phyloP scores from a whole-genome alignment of 2,113 vertebrate species.

The Drymodes brunneopygia region DNA sequence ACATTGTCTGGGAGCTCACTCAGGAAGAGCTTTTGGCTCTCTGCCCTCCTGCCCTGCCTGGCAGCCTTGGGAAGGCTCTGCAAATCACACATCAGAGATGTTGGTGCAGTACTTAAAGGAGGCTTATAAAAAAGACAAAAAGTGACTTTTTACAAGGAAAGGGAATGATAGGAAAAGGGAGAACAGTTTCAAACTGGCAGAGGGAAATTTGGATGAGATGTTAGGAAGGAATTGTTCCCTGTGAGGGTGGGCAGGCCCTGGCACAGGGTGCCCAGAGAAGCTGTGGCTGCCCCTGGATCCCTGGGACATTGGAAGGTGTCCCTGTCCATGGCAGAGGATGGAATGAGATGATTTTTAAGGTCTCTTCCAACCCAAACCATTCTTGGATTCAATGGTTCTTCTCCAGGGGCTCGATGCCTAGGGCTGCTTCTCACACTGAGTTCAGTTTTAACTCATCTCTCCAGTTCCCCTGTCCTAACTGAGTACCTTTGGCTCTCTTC shows the following conservation, averaged over 20 bases:
- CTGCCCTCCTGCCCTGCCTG: background rate
- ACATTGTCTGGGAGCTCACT: background rate
- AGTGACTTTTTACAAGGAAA: background rate
- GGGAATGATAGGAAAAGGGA: background rate
- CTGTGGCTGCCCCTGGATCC: background rate
- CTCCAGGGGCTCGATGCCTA: background rate
- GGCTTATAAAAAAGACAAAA: background rate
- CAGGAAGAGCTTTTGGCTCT: background rate
- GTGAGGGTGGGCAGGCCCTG: fast-evolving
- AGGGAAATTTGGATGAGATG: background rate
- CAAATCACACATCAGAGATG: background rate
- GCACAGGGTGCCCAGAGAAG: background rate
- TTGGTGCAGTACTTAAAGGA: background rate
- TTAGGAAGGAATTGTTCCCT: background rate
- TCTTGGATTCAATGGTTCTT: background rate
- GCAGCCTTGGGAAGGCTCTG: background rate
- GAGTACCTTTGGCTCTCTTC: background rate
- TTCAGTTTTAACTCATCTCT: background rate
- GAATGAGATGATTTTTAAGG: background rate
- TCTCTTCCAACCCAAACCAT: background rate
- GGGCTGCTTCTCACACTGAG: background rate
- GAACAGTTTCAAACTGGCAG: background rate
- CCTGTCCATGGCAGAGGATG: background rate
- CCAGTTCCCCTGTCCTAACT: background rate
- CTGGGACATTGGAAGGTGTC: background rate